Percentiles rank a stretch among this genome's conserved stretches.
phyloP scores from a whole-genome alignment of 2,888 invertebrate genomes.

The Heteromurus nitidus region DNA sequence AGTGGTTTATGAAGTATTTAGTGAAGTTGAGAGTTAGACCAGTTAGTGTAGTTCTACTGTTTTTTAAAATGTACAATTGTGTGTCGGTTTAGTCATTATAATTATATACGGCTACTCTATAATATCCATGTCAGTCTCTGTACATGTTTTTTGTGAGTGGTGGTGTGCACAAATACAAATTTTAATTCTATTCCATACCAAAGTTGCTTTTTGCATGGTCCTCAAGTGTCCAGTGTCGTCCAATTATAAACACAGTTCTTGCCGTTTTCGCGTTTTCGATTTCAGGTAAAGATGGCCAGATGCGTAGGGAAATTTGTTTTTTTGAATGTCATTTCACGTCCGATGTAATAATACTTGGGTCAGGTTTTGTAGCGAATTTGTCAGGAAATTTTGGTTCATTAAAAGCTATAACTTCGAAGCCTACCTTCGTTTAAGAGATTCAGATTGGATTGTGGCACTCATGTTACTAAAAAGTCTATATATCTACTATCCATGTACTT shows the following conservation, averaged over 20 bases:
- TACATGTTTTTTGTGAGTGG: conserved; percentile 6
- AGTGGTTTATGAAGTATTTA: too few relatives aligned
- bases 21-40: too few relatives aligned
- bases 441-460: conserved; percentile 39
- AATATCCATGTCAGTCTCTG: conserved; percentile 12
- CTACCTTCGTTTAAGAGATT: not conserved
- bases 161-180: conserved; percentile 19
- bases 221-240: not conserved
- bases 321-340: conserved; percentile 22
- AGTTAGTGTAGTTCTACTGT: too few relatives aligned
- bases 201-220: conserved; percentile 21
- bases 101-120: not conserved
- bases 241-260: not conserved
- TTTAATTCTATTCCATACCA: conserved; percentile 36
- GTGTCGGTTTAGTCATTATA: conserved; percentile 26
- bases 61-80: too few relatives aligned
- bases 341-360: not conserved
- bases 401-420: not conserved
- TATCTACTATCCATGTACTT: too few relatives aligned
- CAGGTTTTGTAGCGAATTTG: not conserved
- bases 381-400: not conserved
- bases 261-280: conserved; percentile 9
- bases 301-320: not conserved
- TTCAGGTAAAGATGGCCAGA: conserved; percentile 23
- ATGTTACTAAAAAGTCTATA: conserved; percentile 34